phyloP scores from a whole-genome alignment of 1,140 invertebrate species.

The Myzus persicae region DNA sequence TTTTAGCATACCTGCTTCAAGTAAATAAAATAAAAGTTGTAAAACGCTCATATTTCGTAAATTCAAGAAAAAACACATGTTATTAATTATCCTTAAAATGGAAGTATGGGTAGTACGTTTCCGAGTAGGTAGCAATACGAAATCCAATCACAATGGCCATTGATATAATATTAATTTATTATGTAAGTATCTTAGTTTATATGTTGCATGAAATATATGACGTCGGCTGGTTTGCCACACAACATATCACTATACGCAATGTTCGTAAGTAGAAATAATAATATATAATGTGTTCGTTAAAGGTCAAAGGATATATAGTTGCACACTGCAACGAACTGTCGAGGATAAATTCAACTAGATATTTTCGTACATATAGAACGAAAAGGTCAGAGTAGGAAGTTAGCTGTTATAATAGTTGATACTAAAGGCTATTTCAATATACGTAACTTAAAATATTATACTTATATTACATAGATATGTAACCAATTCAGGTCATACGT shows the following conservation, averaged over 20 bases:
- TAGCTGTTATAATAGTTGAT: background rate
- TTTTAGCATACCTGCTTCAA: background rate
- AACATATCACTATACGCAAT: too few species aligned
- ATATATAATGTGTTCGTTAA: background rate
- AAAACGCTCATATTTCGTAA: background rate
- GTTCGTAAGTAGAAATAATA: background rate
- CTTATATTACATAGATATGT: background rate
- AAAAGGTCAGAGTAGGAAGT: constrained; percentile 29
- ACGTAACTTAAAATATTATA: background rate
- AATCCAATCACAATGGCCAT: background rate
- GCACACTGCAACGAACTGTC: background rate
- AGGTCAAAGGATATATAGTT: constrained; percentile 8
- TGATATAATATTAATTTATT: background rate
- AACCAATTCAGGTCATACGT: background rate
- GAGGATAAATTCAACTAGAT: background rate
- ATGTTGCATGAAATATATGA: background rate
- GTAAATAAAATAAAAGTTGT: background rate
- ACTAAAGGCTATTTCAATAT: constrained; percentile 21
- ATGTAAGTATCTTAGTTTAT: background rate
- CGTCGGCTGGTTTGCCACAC: background rate
- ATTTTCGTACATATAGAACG: background rate
- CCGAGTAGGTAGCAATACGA: background rate
- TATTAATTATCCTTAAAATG: background rate
- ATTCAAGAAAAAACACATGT: background rate
- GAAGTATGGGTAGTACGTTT: background rate